These are phyloP conservation scores for Hydropsyche tenuis DNA, from an alignment of 1,140 invertebrate species.

Conservation along the genomic window DNA sequence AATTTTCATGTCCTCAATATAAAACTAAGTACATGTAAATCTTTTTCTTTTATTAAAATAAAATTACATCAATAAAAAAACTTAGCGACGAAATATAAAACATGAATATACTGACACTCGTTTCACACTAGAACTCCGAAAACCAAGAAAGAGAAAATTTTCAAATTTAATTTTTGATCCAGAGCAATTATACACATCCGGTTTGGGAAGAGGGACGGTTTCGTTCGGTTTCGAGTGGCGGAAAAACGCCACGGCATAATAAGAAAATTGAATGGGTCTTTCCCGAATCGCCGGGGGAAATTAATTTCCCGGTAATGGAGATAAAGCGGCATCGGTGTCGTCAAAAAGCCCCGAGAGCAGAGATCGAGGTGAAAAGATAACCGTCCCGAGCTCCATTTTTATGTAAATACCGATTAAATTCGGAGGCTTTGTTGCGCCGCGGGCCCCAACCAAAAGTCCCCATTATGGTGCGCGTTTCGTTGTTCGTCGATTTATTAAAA, in stretches of 20 bases:
- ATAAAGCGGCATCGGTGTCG: slow-evolving; percentile 28
- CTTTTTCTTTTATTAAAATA: no score
- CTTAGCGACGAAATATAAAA: no score
- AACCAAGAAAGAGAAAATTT: not conserved
- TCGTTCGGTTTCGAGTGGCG: no score
- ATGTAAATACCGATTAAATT: slow-evolving; percentile 33
- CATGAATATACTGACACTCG: no score
- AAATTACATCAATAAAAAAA: no score
- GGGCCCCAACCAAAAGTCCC: not conserved
- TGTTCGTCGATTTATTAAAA: not conserved
- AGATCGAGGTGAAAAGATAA: slow-evolving; percentile 2
- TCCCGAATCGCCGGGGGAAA: slow-evolving; percentile 17
- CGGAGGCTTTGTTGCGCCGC: not conserved
- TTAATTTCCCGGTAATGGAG: slow-evolving; percentile 31
- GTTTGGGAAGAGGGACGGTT: not conserved
- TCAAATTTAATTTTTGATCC: no score
- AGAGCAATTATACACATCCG: no score
- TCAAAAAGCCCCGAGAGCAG: slow-evolving; percentile 5
- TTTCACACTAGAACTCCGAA: not conserved
- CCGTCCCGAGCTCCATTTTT: slow-evolving; percentile 7
- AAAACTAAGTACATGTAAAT: no score
- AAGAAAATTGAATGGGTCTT: slow-evolving; percentile 18
- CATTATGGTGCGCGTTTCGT: not conserved
- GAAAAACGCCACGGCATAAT: not conserved
- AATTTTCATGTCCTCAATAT: no score